Percentiles rank a stretch among this genome's conserved stretches.
Conservation (phyloP, 64 coral and sea anemone genomes). For the Hydrozoanthus tunicans region DNA sequence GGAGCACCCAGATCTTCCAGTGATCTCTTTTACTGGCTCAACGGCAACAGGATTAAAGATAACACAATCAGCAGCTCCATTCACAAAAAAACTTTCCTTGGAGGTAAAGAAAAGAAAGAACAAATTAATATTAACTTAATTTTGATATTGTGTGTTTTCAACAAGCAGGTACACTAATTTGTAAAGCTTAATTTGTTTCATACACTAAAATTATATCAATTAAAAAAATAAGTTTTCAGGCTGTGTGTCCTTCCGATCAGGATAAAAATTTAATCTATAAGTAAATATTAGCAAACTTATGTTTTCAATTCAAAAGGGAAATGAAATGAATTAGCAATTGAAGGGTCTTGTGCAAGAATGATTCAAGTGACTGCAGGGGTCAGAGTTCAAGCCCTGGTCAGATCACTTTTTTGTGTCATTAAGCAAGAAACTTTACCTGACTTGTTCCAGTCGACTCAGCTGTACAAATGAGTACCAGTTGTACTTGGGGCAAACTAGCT, state of each 20-base stretch:
- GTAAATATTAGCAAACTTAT: not conserved
- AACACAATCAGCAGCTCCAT: conserved; percentile 70
- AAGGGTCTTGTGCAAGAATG: not conserved
- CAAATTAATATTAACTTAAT: not conserved
- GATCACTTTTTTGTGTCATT: too few relatives aligned
- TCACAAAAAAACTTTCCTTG: conserved; percentile 77
- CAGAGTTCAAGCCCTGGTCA: too few relatives aligned
- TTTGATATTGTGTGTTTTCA: not conserved
- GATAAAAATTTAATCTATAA: not conserved
- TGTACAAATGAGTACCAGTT: too few relatives aligned
- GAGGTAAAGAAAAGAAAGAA: conserved; percentile 47
- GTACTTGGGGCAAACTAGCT: too few relatives aligned
- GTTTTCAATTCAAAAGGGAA: not conserved
- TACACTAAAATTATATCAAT: not conserved
- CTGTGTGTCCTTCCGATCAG: too few relatives aligned
- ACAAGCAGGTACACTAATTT: not conserved
- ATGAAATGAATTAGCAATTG: not conserved
- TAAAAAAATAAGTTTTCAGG: not conserved
- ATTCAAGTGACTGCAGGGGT: too few relatives aligned
- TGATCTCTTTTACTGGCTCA: conserved; percentile 92
- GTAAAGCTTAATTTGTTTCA: not conserved
- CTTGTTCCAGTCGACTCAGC: too few relatives aligned
- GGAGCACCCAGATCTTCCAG: conserved; percentile 68
- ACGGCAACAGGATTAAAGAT: conserved; percentile 68
- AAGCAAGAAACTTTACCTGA: too few relatives aligned